A percentile compares a stretch with the other conserved stretches of the same genome.
phyloP scores from a whole-genome alignment of 2,797 vertebrate genomes.

The Lagorchestes hirsutus region DNA sequence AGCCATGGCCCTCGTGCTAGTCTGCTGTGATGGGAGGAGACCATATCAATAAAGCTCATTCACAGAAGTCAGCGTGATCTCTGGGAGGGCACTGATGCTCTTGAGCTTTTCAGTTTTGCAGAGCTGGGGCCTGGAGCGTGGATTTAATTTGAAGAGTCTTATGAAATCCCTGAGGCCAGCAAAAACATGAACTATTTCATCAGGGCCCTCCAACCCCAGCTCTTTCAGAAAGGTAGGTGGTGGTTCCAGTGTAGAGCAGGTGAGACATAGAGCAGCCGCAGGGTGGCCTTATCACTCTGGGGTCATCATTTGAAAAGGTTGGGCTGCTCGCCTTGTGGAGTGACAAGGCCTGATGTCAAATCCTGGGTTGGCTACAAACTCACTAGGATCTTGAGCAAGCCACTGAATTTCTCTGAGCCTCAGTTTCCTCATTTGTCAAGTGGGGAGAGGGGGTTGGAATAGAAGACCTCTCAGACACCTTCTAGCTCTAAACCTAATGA shows the following conservation, averaged over 20 bases:
- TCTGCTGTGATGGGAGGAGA: background rate
- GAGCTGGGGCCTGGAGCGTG: slow-evolving; percentile 69
- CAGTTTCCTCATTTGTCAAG: background rate
- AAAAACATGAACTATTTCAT: slow-evolving; percentile 75
- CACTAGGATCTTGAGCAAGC: background rate
- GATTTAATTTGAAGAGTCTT: slow-evolving; percentile 70
- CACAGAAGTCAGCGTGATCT: background rate
- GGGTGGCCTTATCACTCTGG: slow-evolving; percentile 23
- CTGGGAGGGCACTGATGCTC: slow-evolving; percentile 62
- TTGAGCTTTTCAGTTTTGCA: slow-evolving; percentile 78
- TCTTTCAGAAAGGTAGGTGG: slow-evolving; percentile 76
- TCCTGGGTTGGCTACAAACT: background rate
- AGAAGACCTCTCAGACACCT: background rate
- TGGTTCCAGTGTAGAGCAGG: slow-evolving; percentile 51
- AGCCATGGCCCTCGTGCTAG: background rate
- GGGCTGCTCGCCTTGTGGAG: slow-evolving; percentile 34
- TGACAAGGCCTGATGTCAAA: background rate
- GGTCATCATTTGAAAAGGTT: slow-evolving; percentile 46
- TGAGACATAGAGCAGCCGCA: slow-evolving; percentile 25
- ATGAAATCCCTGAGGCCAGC: slow-evolving; percentile 51
- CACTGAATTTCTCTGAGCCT: background rate
- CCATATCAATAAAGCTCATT: background rate
- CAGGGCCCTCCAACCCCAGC: slow-evolving; percentile 69
- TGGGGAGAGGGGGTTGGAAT: fast-evolving
- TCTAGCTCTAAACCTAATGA: background rate